Base-by-base conservation (phyloP, 2,113 vertebrate genomes). In the Oriolus oriolus region DNA sequence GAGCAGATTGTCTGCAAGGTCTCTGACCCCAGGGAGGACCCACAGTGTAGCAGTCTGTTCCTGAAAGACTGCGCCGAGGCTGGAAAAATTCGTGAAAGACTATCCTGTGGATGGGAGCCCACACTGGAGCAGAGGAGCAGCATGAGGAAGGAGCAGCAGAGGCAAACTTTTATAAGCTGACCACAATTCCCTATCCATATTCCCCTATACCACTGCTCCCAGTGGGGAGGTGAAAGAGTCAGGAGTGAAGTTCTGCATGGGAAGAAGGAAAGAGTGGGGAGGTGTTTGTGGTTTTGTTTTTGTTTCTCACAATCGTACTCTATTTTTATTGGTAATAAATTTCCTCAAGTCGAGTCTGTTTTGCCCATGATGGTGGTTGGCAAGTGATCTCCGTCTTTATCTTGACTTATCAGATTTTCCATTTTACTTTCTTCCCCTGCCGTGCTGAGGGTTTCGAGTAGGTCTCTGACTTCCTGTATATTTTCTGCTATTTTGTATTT, bases 331-430 rank as follows among this genome's bases (percentile, higher is more conserved):
- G 9, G 28, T 45, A 39, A n/a, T 59, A 39, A 18, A 75, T 66
- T 66, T 74, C 60, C 10, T 16, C 37, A 73, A 20, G 10, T 59
- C 2, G 5, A n/a, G 45, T 60, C 33, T 60, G 45, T 24, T 82
- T 74, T 82, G 39, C 28, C 39, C 13, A 7, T 26, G 39, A 20
- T 39, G 16, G 13, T 74, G 13, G 28, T 5, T 59, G 27, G 19
- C 0, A 2, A 52, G 28, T 0, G 0, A 44, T 33, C 27, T 44
- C 41, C 9, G 2, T 31, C 50, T 70, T 47, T 42, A 30, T 21
- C 26, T 52, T 47, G n/a, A 53, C 18, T 10, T 16, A 30, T 16
- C 19, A 76, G 20, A 10, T n/a, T 73, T 80, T 77, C 30, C 8
- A 24, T 45, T 17, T 35, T 52, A 14, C 13, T 66, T 77, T 61